Base-by-base conservation (phyloP, 1,140 invertebrate genomes). In the Macrostomum lignano region DNA sequence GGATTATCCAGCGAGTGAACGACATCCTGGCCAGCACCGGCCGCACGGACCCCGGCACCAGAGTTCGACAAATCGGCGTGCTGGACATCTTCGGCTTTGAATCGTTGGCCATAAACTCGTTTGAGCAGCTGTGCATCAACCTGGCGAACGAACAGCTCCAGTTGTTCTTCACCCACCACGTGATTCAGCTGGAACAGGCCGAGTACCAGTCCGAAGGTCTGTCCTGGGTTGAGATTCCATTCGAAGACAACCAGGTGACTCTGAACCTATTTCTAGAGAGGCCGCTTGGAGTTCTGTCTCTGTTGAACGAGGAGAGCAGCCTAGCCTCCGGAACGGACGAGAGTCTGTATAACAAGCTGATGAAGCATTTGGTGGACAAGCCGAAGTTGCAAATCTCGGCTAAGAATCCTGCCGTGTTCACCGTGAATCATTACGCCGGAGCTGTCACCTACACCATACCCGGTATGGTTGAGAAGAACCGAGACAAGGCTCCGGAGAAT, bases 51-150 rank as follows among this genome's bases (percentile, higher is more conserved):
- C 20, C 2, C 28, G 17, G 19, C 25, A 22, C 20, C 15, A 36
- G 14, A 3, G 9, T 23, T 4, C 21, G 20, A 20, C 23, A 11
- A 14, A 74, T 47, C 37, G 88, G 88, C 11, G 82, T 96, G 3
- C 57, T 96, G 7, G 88, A 98, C 55, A 96, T 96, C 45, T 96
- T 94, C 55, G 88, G 88, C 3, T 96, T 96, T 60, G 91, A 98
- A 64, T 93, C 93, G 54, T 94, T 96, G 52, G 72, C 77, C 49
- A 72, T 74, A 36, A 94, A 96, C 49, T 81, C 81, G 54, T 98
- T 94, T 60, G 91, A 99, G 61, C 91, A 99, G 46, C 82, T 99
- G 47, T 96, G 88, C 56, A 96, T 98, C 38, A 98, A 98, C 55
- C 96, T 77, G 57, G 88, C 91, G 2, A 96, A 96, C 53, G 91